phyloP scores from a whole-genome alignment of 2,113 vertebrate species.

The Atlantisia rogersi region DNA sequence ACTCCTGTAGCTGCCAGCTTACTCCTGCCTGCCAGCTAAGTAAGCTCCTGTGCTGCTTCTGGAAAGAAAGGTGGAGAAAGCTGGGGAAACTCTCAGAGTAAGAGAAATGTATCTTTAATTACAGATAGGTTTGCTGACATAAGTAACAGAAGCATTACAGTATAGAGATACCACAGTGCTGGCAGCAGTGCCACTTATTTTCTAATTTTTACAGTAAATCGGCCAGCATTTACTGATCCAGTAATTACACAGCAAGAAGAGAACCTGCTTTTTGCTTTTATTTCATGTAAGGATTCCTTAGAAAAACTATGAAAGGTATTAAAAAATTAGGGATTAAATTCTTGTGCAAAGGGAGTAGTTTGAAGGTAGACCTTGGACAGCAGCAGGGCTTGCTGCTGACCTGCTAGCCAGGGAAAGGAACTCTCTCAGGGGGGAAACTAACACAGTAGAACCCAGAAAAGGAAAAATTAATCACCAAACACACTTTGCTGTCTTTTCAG shows the following conservation, averaged over 20 bases:
- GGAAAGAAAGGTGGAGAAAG: not conserved
- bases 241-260: not conserved
- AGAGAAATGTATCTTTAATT: not conserved
- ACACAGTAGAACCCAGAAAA: not conserved
- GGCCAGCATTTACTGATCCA: not conserved
- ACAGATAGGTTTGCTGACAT: not conserved
- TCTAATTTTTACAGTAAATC: not conserved
- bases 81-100: not conserved
- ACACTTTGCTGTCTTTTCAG: slow-evolving; percentile 30
- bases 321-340: not conserved
- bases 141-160: not conserved
- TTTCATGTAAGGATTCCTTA: not conserved
- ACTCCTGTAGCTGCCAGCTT: too few relatives aligned
- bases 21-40: not conserved
- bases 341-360: not conserved
- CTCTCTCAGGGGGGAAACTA: not conserved
- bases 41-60: not conserved
- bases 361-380: not conserved
- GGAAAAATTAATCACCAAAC: not conserved
- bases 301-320: not conserved
- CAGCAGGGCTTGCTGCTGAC: not conserved
- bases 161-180: not conserved
- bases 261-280: not conserved
- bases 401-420: not conserved
- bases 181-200: not conserved